These are phyloP conservation scores for Coreius guichenoti DNA, from an alignment of 2,797 vertebrate species.

Conservation along the genomic window DNA sequence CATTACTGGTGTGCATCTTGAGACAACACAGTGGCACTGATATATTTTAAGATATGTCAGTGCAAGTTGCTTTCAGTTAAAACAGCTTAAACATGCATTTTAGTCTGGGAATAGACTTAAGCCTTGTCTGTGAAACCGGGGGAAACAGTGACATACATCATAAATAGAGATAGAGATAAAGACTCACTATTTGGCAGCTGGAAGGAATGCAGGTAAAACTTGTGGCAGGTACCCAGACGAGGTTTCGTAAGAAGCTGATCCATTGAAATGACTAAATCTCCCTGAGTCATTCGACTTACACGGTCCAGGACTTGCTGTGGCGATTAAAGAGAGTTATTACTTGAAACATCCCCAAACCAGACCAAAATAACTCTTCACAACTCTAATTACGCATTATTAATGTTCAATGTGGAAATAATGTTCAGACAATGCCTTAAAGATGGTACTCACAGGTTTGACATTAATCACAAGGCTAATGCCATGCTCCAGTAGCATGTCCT, in stretches of 20 bases:
- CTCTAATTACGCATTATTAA: background rate
- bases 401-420: background rate
- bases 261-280: slow-evolving; percentile 99
- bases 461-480: slow-evolving; percentile 97
- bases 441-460: slow-evolving; percentile 90
- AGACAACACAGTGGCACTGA: no score
- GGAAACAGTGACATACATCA: background rate
- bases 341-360: background rate
- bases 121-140: no score
- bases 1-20: no score
- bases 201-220: slow-evolving; percentile 97
- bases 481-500: slow-evolving; percentile 97
- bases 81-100: no score
- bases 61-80: no score
- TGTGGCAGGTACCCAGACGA: slow-evolving; percentile 95
- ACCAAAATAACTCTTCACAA: background rate
- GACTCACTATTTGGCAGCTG: slow-evolving; percentile 88
- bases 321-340: background rate
- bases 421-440: background rate
- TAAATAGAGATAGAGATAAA: background rate
- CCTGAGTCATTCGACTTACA: slow-evolving; percentile 96
- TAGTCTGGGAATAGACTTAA: no score
- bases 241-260: slow-evolving; percentile 98
- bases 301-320: slow-evolving; percentile 94
- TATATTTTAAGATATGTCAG: no score